Base-by-base conservation (phyloP, 2,888 invertebrate genomes). In the Cynaeus angustus region DNA sequence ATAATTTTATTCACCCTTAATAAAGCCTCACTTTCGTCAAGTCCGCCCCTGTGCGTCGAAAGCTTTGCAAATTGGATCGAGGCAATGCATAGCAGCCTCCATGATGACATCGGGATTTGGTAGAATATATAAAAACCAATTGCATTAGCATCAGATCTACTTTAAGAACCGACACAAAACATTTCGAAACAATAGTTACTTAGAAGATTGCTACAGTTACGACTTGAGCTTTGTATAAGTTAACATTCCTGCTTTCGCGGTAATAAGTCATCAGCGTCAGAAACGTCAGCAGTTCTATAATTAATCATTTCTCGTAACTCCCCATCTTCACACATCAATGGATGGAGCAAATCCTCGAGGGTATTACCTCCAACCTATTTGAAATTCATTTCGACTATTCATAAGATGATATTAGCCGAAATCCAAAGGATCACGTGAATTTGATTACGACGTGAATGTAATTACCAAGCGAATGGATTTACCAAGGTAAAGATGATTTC, bases 191-290 rank as follows among this genome's bases (percentile, higher is more conserved):
- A 81, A 81, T 81, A 76, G 80, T 81, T 80, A 80, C 80, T 82
- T 80, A 80, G 80, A 72, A 80, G 78, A 82, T 82, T 81, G 80
- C 72, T 65, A 68, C 75, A 72, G 74, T 70, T 68, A 72, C 73
- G 72, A 71, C 65, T 41, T 45, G 65, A 73, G 73, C 74, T 76
- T 78, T 74, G 75, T 77, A 71, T 73, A 75, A 78, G 78, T 78
- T 77, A 77, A 79, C 80, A 79, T 78, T 79, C 80, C 78, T 78
- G 72, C 74, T 66, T 71, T 7, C 74, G 71, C 73, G 78, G 78
- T 82, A 81, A 82, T 82, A 82, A 83, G 82, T 83, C 82, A 83
- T 83, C 81, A 82, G 79, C 80, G 80, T 79, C 81, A 77, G 67
- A 79, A 80, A 79, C 81, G 83, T 82, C 79, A 79, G 76, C 82